Conservation (phyloP, 2,797 vertebrate species). For the Diceros bicornis region DNA sequence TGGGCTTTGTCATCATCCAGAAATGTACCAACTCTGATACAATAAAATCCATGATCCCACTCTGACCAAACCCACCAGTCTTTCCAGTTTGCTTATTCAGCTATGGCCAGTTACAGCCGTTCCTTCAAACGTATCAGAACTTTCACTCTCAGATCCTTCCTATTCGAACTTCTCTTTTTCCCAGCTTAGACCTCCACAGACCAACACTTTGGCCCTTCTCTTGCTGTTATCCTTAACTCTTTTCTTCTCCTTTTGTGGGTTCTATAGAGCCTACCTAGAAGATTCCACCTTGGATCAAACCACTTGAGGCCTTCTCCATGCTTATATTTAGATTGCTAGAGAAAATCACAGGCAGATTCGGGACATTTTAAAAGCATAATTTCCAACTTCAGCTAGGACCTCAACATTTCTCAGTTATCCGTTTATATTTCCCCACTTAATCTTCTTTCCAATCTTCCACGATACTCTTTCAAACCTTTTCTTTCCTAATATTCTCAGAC, state of each 20-base stretch:
- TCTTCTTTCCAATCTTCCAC: neutral
- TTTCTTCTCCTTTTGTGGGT: neutral
- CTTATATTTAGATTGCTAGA: neutral
- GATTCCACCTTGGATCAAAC: neutral
- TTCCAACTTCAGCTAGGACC: neutral
- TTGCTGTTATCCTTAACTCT: neutral
- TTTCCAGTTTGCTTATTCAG: neutral
- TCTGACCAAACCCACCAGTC: neutral
- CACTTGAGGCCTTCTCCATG: neutral
- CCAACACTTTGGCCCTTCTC: neutral
- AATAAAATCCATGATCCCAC: neutral
- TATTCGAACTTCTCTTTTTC: neutral
- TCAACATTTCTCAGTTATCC: neutral
- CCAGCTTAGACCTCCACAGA: neutral
- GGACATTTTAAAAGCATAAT: slow-evolving; percentile 5
- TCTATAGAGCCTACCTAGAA: neutral
- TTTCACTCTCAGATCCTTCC: neutral
- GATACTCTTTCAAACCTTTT: neutral
- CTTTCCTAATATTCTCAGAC: neutral
- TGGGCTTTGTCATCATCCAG: neutral
- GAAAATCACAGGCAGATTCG: neutral
- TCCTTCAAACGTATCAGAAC: neutral
- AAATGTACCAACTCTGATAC: neutral
- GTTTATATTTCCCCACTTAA: neutral
- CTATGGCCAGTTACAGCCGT: neutral